These are phyloP conservation scores for Vandiemenella viatica DNA, from an alignment of 2,888 invertebrate genomes.

Conservation along the genomic window DNA sequence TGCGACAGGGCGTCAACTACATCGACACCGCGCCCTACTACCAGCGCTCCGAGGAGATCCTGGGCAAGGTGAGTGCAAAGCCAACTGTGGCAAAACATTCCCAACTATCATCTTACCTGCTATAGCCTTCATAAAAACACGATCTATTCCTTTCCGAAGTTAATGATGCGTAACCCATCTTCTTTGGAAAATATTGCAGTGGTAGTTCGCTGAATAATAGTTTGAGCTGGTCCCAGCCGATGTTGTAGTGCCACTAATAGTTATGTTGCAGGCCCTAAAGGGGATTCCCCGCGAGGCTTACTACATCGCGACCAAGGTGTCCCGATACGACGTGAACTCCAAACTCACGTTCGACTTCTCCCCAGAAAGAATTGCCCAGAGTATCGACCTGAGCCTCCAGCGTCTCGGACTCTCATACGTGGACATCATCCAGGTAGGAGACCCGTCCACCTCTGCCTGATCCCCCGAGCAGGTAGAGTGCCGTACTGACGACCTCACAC, in stretches of 20 bases:
- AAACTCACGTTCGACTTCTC: conserved; percentile 78
- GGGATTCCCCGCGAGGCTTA: conserved; percentile 66
- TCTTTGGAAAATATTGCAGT: no score
- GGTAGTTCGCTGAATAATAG: no score
- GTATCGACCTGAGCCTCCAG: conserved; percentile 55
- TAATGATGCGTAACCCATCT: no score
- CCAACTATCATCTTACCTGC: no score
- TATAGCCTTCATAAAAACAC: no score
- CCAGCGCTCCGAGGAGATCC: conserved; percentile 62
- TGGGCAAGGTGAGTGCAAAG: conserved; percentile 64
- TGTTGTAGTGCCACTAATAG: no score
- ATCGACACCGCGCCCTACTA: conserved; percentile 90
- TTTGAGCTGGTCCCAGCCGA: no score
- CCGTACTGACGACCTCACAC: no score
- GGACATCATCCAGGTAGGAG: conserved; percentile 42
- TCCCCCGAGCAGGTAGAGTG: no score
- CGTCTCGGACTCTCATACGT: conserved; percentile 64
- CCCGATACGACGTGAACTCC: conserved; percentile 57
- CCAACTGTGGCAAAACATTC: no score
- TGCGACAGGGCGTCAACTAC: conserved; percentile 74
- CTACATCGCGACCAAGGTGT: conserved; percentile 84
- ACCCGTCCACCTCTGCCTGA: no score
- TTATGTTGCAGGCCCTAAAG: conserved; percentile 47
- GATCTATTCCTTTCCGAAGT: no score
- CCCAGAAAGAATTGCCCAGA: conserved; percentile 48